Conservation (phyloP, 2,113 vertebrate species). For the Amia ocellicauda region DNA sequence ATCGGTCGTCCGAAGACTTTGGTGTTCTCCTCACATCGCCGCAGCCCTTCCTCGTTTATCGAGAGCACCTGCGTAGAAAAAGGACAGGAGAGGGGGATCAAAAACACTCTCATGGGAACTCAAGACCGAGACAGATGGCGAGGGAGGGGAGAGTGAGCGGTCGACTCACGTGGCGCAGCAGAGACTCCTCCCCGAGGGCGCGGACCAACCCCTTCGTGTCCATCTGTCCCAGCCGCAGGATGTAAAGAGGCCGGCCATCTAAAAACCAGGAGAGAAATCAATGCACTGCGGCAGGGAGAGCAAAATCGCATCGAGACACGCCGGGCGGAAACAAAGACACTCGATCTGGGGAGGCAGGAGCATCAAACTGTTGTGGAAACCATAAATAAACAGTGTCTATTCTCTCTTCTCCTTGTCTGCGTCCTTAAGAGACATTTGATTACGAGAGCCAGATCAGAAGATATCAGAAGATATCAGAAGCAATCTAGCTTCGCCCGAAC, state of each 20-base stretch:
- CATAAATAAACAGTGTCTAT: no score
- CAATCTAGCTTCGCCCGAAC: no score
- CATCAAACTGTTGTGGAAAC: no score
- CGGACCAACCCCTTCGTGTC: slow-evolving; percentile 93
- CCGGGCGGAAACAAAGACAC: no score
- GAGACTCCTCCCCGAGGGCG: slow-evolving; percentile 84
- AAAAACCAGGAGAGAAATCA: no score
- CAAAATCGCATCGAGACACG: no score
- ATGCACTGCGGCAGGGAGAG: no score
- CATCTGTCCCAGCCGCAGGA: slow-evolving; percentile 91
- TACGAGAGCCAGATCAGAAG: no score
- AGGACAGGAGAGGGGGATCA: not conserved
- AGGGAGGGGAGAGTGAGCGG: not conserved
- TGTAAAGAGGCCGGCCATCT: slow-evolving; percentile 90
- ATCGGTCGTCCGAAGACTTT: slow-evolving; percentile 89
- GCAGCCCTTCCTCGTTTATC: slow-evolving; percentile 92
- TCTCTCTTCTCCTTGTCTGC: no score
- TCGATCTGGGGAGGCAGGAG: no score
- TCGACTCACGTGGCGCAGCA: slow-evolving; percentile 85
- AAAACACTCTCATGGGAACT: not conserved
- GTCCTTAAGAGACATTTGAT: no score
- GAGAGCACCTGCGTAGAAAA: slow-evolving; percentile 75
- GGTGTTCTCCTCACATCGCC: slow-evolving; percentile 89
- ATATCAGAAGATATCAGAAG: no score
- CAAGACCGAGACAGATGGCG: not conserved